Conservation (phyloP, 2,113 vertebrate genomes). For the Poeciliopsis retropinna region DNA sequence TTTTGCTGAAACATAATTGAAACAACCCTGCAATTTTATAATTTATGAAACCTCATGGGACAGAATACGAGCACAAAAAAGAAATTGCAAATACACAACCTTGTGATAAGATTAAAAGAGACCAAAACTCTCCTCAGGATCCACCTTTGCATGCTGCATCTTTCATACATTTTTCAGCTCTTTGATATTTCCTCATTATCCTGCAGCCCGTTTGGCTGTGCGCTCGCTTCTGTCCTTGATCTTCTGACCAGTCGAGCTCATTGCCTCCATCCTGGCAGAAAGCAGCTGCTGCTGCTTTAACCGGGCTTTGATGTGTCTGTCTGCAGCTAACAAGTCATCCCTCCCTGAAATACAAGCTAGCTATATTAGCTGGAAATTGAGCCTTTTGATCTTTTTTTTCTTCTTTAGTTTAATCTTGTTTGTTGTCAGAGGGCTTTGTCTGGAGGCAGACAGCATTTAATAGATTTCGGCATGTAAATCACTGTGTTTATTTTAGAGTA, state of each 20-base stretch:
- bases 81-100: background rate
- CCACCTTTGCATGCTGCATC: conserved; percentile 1
- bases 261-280: conserved; percentile 17
- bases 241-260: conserved; percentile 38
- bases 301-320: conserved; percentile 46
- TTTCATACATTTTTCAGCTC: background rate
- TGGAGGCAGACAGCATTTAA: conserved; percentile 17
- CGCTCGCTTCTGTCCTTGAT: conserved; percentile 28
- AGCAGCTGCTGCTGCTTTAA: background rate
- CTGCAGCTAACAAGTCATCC: conserved; percentile 35
- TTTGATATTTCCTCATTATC: conserved; percentile 15
- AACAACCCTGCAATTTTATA: background rate
- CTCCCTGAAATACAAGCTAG: conserved; percentile 29
- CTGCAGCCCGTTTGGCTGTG: background rate
- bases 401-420: conserved; percentile 39
- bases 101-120: background rate
- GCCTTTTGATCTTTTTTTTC: conserved; percentile 50
- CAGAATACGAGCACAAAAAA: background rate
- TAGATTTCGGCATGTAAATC: conserved; percentile 1
- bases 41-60: background rate
- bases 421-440: conserved; percentile 24
- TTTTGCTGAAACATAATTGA: background rate
- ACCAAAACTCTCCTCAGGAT: background rate
- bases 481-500: conserved; percentile 22
- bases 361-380: conserved; percentile 33